Evolutionary conservation across 1,140 invertebrate genomes (phyloP), one percentile per base, ranked within the genome.

Genomic region (Leguminivora glycinivorella): DNA sequence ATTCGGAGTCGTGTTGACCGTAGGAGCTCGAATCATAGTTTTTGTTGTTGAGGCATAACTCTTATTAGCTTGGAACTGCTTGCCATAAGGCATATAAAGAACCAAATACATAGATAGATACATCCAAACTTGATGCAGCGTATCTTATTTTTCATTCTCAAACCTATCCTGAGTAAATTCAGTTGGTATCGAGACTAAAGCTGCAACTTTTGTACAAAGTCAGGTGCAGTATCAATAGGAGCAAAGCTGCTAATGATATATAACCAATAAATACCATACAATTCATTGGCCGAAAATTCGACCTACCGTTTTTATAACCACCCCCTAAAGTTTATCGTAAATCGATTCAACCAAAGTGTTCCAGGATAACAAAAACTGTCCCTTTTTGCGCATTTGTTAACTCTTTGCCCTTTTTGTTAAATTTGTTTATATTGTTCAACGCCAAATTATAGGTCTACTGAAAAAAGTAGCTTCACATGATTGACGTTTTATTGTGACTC

Each of bases 291-390:
- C 73, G 26, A 81, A 81, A 80, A 82, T 82, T 76, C 68, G 70
- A 75, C 81, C 83, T 88, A 83, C 83, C 75, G 86, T 84, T 87
- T 88, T 87, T 88, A 84, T 79, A 70, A 6, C 72, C 73, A 80
- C 78, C 82, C 82, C 69, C 82, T 72, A 74, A 72, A 80, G 75
- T 82, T 80, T 77, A 82, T 79, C 78, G 70, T 74, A 73, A 80
- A 77, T 52, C 73, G 78, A 84, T 87, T 85, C 82, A 76, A 83
- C 82, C 38, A 52, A 75, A 26, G 7, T 63, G 58, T 63, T 17
- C 12, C 25, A 31, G 4, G 1, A 52, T 29, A n/a, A 63, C 58
- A 34, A 29, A 63, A 63, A 63, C 31, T 29, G 58, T 29, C 58
- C 47, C 58, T 63, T 63, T 63, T 63, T 29, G 58, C 58, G 26